Evolutionary conservation across 2,888 invertebrate genomes (phyloP).

Genomic region (Seladonia tumulorum): DNA sequence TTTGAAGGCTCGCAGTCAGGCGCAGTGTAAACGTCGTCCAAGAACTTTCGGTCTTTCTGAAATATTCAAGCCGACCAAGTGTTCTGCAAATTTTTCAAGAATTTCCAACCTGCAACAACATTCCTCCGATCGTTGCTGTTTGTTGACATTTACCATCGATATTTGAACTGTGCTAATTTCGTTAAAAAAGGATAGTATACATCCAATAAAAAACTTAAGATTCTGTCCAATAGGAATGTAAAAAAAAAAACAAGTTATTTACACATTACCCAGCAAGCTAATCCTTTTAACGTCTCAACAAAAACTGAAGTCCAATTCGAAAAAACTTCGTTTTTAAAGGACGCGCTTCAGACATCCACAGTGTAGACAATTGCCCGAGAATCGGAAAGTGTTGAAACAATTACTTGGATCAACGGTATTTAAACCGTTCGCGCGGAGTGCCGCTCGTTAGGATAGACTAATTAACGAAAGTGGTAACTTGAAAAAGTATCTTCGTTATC

Average conservation of each 20-base stretch:
- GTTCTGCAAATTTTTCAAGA: slow-evolving; percentile 1
- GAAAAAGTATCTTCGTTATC: slow-evolving; percentile 37
- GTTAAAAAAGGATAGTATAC: too few relatives aligned
- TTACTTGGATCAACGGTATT: background rate
- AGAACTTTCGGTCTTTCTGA: background rate
- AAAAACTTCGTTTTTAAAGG: too few relatives aligned
- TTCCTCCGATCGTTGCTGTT: background rate
- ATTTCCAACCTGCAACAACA: background rate
- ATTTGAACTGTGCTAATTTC: background rate
- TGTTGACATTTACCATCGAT: too few relatives aligned
- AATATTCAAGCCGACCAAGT: background rate
- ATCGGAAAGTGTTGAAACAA: background rate
- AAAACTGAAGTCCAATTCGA: too few relatives aligned
- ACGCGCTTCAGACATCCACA: too few relatives aligned
- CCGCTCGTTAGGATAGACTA: slow-evolving; percentile 18
- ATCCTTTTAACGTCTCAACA: too few relatives aligned
- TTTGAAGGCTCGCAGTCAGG: background rate
- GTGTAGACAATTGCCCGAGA: background rate
- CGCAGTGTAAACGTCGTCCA: background rate
- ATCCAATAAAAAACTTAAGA: too few relatives aligned
- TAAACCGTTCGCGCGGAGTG: background rate
- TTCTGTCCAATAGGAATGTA: too few relatives aligned
- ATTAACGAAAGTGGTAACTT: slow-evolving; percentile 39
- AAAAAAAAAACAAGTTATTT: too few relatives aligned
- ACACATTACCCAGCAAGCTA: too few relatives aligned